These are phyloP conservation scores for Crenuchus spilurus DNA, from an alignment of 2,797 vertebrate genomes.

Conservation along the genomic window DNA sequence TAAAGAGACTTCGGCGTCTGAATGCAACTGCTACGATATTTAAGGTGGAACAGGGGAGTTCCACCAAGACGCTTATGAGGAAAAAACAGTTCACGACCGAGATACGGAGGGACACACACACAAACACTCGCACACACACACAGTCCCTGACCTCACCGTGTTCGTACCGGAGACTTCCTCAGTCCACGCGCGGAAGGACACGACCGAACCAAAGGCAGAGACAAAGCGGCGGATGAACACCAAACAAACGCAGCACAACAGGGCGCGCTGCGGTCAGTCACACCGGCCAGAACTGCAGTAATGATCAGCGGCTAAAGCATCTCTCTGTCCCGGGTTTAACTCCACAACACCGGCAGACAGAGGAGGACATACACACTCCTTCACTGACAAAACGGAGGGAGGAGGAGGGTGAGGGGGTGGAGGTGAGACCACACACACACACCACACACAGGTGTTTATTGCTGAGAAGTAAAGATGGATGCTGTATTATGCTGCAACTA, in stretches of 20 bases:
- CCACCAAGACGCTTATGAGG: too few species aligned
- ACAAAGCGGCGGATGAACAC: neutral
- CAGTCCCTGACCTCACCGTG: neutral
- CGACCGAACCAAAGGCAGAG: neutral
- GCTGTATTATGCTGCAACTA: too few species aligned
- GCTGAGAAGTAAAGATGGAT: too few species aligned
- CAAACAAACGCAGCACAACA: neutral
- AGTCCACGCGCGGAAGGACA: neutral
- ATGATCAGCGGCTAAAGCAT: conserved; percentile 63
- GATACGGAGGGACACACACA: neutral
- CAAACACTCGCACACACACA: neutral
- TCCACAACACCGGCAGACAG: neutral
- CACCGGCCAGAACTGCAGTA: too few species aligned
- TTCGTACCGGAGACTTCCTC: neutral
- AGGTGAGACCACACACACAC: conserved; percentile 54
- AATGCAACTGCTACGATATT: too few species aligned
- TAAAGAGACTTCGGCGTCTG: too few species aligned
- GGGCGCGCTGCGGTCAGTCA: neutral
- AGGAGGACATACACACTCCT: neutral
- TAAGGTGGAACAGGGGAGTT: too few species aligned
- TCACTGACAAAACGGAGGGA: too few species aligned
- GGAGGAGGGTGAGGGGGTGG: conserved; percentile 67
- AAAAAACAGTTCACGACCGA: too few species aligned
- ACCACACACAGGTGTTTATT: too few species aligned
- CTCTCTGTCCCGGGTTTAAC: neutral